phyloP scores from a whole-genome alignment of 2,888 invertebrate genomes.

The Carterocephalus palaemon region DNA sequence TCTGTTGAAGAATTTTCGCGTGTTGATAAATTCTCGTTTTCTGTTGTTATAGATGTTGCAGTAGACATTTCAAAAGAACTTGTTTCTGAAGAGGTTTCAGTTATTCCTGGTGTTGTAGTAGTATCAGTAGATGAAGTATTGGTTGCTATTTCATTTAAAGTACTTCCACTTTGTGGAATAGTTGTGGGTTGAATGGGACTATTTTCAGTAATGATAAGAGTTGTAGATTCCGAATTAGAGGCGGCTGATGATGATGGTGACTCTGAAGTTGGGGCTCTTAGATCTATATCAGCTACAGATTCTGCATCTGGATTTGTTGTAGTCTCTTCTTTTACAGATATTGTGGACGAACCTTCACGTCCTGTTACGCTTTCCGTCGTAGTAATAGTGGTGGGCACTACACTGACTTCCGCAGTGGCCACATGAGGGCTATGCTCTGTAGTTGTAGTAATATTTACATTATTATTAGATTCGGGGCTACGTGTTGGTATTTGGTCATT shows the following conservation, averaged over 20 bases:
- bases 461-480: conserved; percentile 37
- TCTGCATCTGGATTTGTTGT: conserved; percentile 53
- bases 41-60: conserved; percentile 11
- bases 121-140: conserved; percentile 30
- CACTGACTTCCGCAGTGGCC: conserved; percentile 32
- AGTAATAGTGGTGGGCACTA: conserved; percentile 28
- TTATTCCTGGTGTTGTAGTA: conserved; percentile 25
- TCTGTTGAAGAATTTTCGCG: conserved; percentile 19
- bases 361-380: conserved; percentile 38
- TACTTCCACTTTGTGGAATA: background rate
- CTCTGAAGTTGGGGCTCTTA: conserved; percentile 43
- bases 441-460: conserved; percentile 34
- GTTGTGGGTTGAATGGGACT: background rate
- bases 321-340: conserved; percentile 46
- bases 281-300: conserved; percentile 46
- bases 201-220: background rate
- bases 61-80: conserved; percentile 22
- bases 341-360: conserved; percentile 40
- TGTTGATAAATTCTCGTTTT: conserved; percentile 12
- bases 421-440: conserved; percentile 15
- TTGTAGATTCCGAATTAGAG: conserved; percentile 38
- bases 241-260: conserved; percentile 43
- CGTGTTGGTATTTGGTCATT: conserved; percentile 56
- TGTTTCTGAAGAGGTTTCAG: conserved; percentile 15
- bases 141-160: background rate